These are phyloP conservation scores for Congeria kusceri DNA, from an alignment of 2,888 invertebrate species.

Conservation along the genomic window DNA sequence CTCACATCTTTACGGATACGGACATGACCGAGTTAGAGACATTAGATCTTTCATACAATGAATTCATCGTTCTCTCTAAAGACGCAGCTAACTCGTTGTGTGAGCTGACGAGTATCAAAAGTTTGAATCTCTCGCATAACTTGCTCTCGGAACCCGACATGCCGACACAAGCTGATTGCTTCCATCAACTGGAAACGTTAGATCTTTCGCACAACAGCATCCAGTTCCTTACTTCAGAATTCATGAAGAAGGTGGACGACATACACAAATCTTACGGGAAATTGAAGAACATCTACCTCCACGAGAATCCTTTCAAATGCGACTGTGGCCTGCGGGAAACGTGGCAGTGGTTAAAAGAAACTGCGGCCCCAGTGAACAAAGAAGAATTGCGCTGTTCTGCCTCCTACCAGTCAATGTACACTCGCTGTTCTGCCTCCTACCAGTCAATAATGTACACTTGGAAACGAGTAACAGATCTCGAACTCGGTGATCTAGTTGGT, in stretches of 20 bases:
- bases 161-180: constrained; percentile 34
- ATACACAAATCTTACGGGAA: constrained; percentile 17
- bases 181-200: constrained; percentile 50
- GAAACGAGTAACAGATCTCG: constrained; percentile 38
- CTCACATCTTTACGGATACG: constrained; percentile 50
- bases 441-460: constrained; percentile 57
- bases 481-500: constrained; percentile 46
- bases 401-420: constrained; percentile 63
- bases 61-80: constrained; percentile 55
- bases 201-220: constrained; percentile 67
- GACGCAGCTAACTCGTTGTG: constrained; percentile 63
- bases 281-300: constrained; percentile 48
- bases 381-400: constrained; percentile 44
- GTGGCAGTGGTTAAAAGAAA: constrained; percentile 63
- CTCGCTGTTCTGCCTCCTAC: constrained; percentile 37
- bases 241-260: constrained; percentile 36
- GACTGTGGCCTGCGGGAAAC: constrained; percentile 66
- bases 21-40: constrained; percentile 54
- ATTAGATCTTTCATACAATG: constrained; percentile 61
- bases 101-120: constrained; percentile 47
- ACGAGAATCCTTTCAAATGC: constrained; percentile 65
- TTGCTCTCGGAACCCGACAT: constrained; percentile 39
- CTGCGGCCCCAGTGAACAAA: constrained; percentile 49
- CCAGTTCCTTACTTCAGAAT: constrained; percentile 35
- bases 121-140: constrained; percentile 63